Evolutionary conservation across 2,113 vertebrate genomes (phyloP), one percentile per base, ranked within the genome.

Genomic region (Sorex araneus): DNA sequence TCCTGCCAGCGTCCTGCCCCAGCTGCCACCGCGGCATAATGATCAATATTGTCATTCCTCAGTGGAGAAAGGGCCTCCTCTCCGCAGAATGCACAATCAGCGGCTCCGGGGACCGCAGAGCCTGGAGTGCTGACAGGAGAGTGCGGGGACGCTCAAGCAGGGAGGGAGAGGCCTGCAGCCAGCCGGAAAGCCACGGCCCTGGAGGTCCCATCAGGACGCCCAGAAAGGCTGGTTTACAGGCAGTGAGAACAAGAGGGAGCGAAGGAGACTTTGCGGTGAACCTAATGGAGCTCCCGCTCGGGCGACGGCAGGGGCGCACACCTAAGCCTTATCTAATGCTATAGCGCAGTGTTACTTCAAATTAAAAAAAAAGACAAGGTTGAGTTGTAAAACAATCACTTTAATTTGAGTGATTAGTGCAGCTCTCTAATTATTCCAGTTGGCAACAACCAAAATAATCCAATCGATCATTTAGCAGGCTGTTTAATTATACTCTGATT

Each of bases 41-140:
- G 85, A 95, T 96, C 96, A 94, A 96, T 93, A 94, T 2, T 90
- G 64, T 9, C 6, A 0, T 91, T 96, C 91, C 87, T 87, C 76
- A 47, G 50, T 54, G 60, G 94, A 87, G 16, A 79, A 90, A 93
- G 63, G 85, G 92, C 76, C 18, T 87, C 30, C 15, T 66, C 95
- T 73, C 16, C 80, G 83, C 88, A 81, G 97, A 98, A 98, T 96
- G 95, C 94, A 98, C 97, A 97, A 96, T 97, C 84, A 94, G 84
- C 92, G 93, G 95, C 93, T 45, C 93, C 87, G 94, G 96, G 95
- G 97, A 87, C 77, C n/a, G n/a, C n/a, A 94, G 97, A 97, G 96
- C 97, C 98, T 96, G 96, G 98, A 96, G 94, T 82, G 95, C 84
- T 86, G 64, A 57, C 43, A n/a, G 30, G 97, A 94, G 70, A 87